Base-by-base conservation (phyloP, 1,140 invertebrate species). In the Drosophila busckii region DNA sequence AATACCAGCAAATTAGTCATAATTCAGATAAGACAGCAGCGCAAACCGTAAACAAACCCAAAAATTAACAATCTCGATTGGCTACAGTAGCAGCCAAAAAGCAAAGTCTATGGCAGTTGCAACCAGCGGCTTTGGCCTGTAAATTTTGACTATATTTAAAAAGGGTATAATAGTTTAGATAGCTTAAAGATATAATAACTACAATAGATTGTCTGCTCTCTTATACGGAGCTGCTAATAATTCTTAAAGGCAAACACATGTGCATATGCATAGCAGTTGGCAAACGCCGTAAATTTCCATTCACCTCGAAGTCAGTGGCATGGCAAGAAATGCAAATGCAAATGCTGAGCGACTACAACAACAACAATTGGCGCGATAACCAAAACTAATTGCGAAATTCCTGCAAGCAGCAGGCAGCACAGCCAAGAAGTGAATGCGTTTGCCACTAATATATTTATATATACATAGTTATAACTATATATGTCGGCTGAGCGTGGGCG, bases 351-450 rank as follows among this genome's bases (percentile, higher is more conserved):
- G 32, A 56, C n/a, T n/a, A n/a, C n/a, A n/a, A n/a, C n/a, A n/a
- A n/a, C n/a, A n/a, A 55, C 64, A 67, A 59, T 44, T 69, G 68
- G 50, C 49, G 37, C 46, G 62, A 68, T 66, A 67, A 62, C 34
- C 70, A 45, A 75, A 75, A 40, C 71, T 62, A 67, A 76, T 76
- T 76, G 71, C 56, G 67, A 71, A 78, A 80, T 71, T 76, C 71
- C 71, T 76, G 73, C 67, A 76, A 67, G 71, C 71, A 67, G 71
- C 71, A 78, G 22, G 15, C 40, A 22, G 20, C 15, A n/a, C 28
- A 46, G 31, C 45, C 70, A 53, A 61, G 26, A 63, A 75, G 71
- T 70, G 66, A 75, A 75, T 68, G 66, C 41, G 35, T 71, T 31
- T 28, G 9, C 19, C 22, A 19, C 3, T 26, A 28, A 19, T 23